Evolutionary conservation across 2,113 vertebrate genomes (phyloP), one percentile per base, ranked within the genome.

Genomic region (Lasiurus borealis): DNA sequence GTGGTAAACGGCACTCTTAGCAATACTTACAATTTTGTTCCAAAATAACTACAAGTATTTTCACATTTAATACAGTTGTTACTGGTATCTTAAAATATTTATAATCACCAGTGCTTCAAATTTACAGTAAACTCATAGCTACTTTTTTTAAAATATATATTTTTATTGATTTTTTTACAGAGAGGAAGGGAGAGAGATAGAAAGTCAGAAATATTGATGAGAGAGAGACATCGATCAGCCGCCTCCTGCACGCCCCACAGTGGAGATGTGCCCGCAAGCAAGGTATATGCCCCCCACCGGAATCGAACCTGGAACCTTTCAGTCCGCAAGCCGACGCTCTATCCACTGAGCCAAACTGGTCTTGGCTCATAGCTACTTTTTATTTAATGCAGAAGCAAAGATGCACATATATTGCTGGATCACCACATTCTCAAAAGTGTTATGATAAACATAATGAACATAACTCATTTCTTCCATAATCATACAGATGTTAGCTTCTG

Each of bases 11-110:
- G 23, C 31, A 80, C 34, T 66, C 54, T 68, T 62, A 93, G 16
- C 66, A 83, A 71, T 59, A 27, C 44, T 77, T 88, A 44, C n/a
- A 15, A 89, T 83, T 82, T 81, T 68, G 25, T 85, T 82, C 34
- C 14, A 48, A 16, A 48, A 87, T 90, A 88, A 72, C 90, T 85
- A 85, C 21, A 86, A 85, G 66, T 44, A 88, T 85, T 92, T 94
- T 91, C 31, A 85, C 6, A 29, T 92, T 82, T 8, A 15, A 8
- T 31, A 71, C 11, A 85, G 69, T 16, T 80, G 34, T 83, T 89
- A 54, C 6, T 85, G 50, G n/a, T 44, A 93, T 62, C 25, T 80
- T 66, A 89, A 93, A 76, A 85, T 89, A 91, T 77, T 94, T 91
- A 87, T 73, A 52, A 77, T 69, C 36, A 87, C 6, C 36, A 76